Conservation (phyloP, 1,140 invertebrate genomes). For the Drosophila serrata region DNA sequence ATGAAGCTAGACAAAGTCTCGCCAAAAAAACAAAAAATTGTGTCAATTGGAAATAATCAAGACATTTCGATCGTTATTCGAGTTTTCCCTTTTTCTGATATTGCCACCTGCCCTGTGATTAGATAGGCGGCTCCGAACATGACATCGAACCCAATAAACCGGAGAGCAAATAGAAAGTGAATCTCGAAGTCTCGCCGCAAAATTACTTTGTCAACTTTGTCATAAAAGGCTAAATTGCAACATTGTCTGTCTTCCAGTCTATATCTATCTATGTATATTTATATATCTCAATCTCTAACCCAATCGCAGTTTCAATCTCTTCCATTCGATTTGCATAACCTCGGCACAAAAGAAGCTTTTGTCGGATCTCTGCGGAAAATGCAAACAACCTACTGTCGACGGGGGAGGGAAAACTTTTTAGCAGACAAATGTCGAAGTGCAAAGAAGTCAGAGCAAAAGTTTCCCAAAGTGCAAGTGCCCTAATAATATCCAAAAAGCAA, state of each 20-base stretch:
- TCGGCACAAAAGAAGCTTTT: constrained; percentile 20
- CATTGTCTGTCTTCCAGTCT: constrained; percentile 17
- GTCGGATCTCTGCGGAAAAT: constrained; percentile 14
- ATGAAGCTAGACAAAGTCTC: constrained; percentile 12
- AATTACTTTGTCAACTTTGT: constrained; percentile 43
- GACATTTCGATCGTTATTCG: constrained; percentile 29
- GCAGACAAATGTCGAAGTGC: constrained; percentile 43
- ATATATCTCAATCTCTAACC: constrained; percentile 16
- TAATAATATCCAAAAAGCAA: constrained; percentile 33
- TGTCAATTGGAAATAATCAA: constrained; percentile 56
- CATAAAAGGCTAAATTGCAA: constrained; percentile 43
- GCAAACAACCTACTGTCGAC: constrained; percentile 24
- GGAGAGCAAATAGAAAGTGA: constrained; percentile 40
- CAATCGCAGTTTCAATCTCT: constrained; percentile 38
- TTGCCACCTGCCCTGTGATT: constrained; percentile 46
- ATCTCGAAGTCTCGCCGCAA: constrained; percentile 3
- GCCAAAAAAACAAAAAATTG: constrained; percentile 38
- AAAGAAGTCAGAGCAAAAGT: constrained; percentile 31
- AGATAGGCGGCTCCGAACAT: constrained; percentile 33
- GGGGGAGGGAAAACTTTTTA: constrained; percentile 17
- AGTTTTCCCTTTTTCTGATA: constrained; percentile 14
- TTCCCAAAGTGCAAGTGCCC: constrained; percentile 35
- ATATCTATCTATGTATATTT: background rate
- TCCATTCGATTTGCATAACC: constrained; percentile 54
- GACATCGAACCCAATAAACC: constrained; percentile 11